Evolutionary conservation across 2,797 vertebrate species (phyloP), one percentile per base, ranked within the genome.

Genomic region (Diplodus puntazzo): DNA sequence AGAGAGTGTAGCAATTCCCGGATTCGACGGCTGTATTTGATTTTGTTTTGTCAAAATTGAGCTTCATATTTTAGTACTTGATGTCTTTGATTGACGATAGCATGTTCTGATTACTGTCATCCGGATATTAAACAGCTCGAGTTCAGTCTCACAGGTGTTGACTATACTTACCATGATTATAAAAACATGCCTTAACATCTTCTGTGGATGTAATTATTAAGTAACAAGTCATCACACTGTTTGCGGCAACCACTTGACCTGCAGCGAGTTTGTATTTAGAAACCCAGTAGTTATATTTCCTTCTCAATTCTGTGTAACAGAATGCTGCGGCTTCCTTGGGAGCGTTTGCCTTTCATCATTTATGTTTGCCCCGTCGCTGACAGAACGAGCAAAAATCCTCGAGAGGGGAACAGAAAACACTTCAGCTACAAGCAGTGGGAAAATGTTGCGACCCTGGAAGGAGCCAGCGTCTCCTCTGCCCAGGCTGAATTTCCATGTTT

Each of bases 391-490:
- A 54, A 79, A 85, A 73, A 43, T 30, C 25, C 55, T 63, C 6
- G 49, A 57, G 49, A 61, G 49, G 17, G 69, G 60, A 79, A 69
- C 46, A 73, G 21, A 74, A 77, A 64, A 64, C 60, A 54, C 57
- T 9, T 23, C 55, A 57, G 43, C 42, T 62, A 80, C 62, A 30
- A 67, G 80, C 34, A 63, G 54, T 52, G 57, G 89, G 84, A 86
- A 88, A 88, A 85, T 77, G 74, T 80, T 85, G 63, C 53, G 23
- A 66, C 63, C 30, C 53, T 81, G 78, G 63, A 85, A 75, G 21
- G n/a, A 81, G 67, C 42, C 18, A 17, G 20, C 30, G 62, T 30
- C 52, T 60, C 20, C 53, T 77, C 55, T 74, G 73, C 69, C 78
- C 66, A 62, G 73, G 69, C 67, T 65, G 2, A 63, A 69, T 83